A percentile compares a stretch with the other conserved stretches of the same genome.
Conservation (phyloP, 2,888 invertebrate species). For the Zhuqinia jingwanae region DNA sequence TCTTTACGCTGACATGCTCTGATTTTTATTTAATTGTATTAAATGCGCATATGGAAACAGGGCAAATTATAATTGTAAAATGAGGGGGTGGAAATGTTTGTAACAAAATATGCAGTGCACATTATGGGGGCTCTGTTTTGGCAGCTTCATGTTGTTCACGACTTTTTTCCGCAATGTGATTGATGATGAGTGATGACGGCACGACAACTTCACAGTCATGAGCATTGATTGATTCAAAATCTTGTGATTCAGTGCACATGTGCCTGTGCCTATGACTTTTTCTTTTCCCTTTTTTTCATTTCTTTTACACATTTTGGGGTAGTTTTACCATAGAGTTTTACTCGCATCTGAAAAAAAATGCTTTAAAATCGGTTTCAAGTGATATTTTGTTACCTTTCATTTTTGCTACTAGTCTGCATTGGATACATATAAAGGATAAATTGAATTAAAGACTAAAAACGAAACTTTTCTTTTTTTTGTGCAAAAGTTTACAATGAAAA, state of each 20-base stretch:
- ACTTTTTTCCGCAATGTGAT: background rate
- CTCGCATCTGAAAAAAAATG: background rate
- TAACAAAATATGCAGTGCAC: background rate
- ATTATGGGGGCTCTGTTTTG: too few relatives aligned
- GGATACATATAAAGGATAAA: too few relatives aligned
- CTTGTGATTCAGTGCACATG: too few relatives aligned
- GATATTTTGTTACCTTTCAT: too few relatives aligned
- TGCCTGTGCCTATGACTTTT: too few relatives aligned
- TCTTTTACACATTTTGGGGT: too few relatives aligned
- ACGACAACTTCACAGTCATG: background rate
- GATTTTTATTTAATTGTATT: constrained; percentile 55
- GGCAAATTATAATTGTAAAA: constrained; percentile 64
- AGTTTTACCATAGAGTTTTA: too few relatives aligned
- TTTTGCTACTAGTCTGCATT: too few relatives aligned
- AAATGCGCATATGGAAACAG: constrained; percentile 45
- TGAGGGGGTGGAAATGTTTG: constrained; percentile 48
- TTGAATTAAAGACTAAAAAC: background rate
- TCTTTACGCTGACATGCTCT: constrained; percentile 56
- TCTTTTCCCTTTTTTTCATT: too few relatives aligned
- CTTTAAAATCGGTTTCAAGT: background rate
- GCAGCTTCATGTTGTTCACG: background rate
- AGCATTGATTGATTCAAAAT: too few relatives aligned
- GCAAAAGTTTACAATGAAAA: background rate
- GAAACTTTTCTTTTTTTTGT: constrained; percentile 29
- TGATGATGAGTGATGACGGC: background rate